phyloP scores from a whole-genome alignment of 2,797 vertebrate genomes.

The Hyperoplus immaculatus region DNA sequence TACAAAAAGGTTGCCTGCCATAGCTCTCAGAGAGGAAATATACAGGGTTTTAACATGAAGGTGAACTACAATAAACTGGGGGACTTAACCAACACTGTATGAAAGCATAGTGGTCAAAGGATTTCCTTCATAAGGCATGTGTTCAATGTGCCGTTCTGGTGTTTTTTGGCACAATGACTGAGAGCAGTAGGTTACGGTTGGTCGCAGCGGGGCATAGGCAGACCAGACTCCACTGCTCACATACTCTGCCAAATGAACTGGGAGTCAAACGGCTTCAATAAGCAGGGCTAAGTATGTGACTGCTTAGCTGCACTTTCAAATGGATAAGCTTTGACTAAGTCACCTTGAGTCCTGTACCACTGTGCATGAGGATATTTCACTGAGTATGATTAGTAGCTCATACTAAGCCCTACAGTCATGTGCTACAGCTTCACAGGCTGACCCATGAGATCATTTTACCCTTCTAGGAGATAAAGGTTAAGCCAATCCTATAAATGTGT shows the following conservation, averaged over 20 bases:
- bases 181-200: conserved; percentile 37
- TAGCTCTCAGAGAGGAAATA: conserved; percentile 20
- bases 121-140: conserved; percentile 10
- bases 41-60: conserved; percentile 14
- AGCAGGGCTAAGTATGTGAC: conserved; percentile 27
- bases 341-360: conserved; percentile 46
- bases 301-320: conserved; percentile 43
- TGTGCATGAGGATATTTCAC: conserved; percentile 37
- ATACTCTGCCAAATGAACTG: conserved; percentile 40
- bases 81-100: conserved; percentile 13
- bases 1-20: conserved; percentile 20
- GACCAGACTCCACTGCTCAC: conserved; percentile 28
- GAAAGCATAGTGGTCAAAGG: conserved; percentile 18
- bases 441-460: conserved; percentile 41
- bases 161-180: conserved; percentile 34
- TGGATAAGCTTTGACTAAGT: conserved; percentile 43
- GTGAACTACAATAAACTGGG: conserved; percentile 10
- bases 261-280: conserved; percentile 31
- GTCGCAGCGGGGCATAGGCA: conserved; percentile 16
- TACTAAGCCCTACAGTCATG: conserved; percentile 41
- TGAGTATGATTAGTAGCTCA: conserved; percentile 46
- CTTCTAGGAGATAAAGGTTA: conserved; percentile 25
- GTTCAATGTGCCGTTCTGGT: conserved; percentile 5
- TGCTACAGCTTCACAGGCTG: conserved; percentile 44
- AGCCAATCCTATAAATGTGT: conserved; percentile 3